Evolutionary conservation across 1,140 invertebrate genomes (phyloP), one percentile per base, ranked within the genome.

Genomic region (Rhynchophorus ferrugineus): DNA sequence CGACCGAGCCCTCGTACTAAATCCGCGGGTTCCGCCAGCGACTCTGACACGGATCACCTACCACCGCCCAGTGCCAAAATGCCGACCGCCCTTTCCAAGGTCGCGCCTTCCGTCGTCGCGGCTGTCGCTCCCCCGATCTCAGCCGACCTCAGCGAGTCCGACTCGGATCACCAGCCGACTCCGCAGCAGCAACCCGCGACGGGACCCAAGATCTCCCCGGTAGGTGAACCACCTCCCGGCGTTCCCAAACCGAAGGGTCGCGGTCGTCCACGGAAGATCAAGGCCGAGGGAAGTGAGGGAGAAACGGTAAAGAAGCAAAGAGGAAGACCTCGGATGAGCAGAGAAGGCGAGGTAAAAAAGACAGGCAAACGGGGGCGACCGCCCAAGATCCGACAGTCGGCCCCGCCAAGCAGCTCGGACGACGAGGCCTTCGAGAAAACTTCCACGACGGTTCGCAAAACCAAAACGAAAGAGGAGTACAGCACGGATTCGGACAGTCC

Each of bases 211-310:
- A 37, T 11, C 3, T 9, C 22, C 7, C 43, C 49, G 6, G 20
- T 47, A 7, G 34, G n/a, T 1, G 20, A 50, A 8, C 14, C 43
- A 2, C 17, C 43, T 18, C 24, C 11, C 11, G 5, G 5, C 5
- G 24, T 11, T 5, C 19, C 20, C n/a, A 64, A 63, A 53, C 51
- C 57, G 16, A 66, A 65, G 7, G 58, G 58, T 56, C 54, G 44
- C 58, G 71, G 61, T 24, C 50, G 66, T 36, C 67, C 47, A 62
- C 72, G 46, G 69, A 77, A 64, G 65, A 69, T 47, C 66, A 76
- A 58, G 63, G 66, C 18, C 46, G 65, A 56, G 18, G 56, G 46
- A 18, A 53, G 51, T 17, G 56, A 49, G 18, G 37, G 33, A 1
- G 54, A 49, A 3, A 46, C 54, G 9, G 51, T 54, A 0, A 58